phyloP scores from a whole-genome alignment of 1,140 invertebrate species.

The Drosophila ogumai region DNA sequence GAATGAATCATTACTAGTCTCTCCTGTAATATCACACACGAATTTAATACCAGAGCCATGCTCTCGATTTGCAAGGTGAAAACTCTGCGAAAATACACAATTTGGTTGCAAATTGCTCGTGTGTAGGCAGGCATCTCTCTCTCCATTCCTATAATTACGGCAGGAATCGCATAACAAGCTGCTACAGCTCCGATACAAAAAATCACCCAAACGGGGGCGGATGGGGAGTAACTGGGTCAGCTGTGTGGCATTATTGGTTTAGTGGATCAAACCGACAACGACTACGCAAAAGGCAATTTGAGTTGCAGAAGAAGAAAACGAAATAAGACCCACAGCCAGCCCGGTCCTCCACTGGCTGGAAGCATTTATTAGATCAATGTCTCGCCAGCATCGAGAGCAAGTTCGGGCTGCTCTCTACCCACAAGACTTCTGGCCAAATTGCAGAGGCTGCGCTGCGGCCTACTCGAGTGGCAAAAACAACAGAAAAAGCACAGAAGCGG shows the following conservation, averaged over 20 bases:
- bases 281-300: constrained; percentile 68
- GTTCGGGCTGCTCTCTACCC: constrained; percentile 33
- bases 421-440: constrained; percentile 61
- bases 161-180: constrained; percentile 59
- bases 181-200: too few relatives aligned
- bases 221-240: constrained; percentile 57
- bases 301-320: constrained; percentile 44
- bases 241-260: constrained; percentile 63
- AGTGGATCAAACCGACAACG: constrained; percentile 64
- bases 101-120: constrained; percentile 58
- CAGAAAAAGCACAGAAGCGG: constrained; percentile 50
- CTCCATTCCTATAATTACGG: constrained; percentile 61
- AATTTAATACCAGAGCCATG: background rate
- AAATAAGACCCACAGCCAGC: constrained; percentile 39
- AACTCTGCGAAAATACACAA: constrained; percentile 25
- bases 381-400: constrained; percentile 40
- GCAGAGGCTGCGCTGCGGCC: constrained; percentile 53
- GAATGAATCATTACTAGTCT: too few relatives aligned
- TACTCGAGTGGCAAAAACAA: constrained; percentile 36
- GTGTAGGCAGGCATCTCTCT: constrained; percentile 46
- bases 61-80: constrained; percentile 22
- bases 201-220: constrained; percentile 7
- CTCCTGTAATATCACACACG: too few relatives aligned
- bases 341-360: constrained; percentile 24
- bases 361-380: constrained; percentile 73